Evolutionary conservation across 2,888 invertebrate genomes (phyloP), one percentile per base, ranked within the genome.

Genomic region (Capitulum mitella): DNA sequence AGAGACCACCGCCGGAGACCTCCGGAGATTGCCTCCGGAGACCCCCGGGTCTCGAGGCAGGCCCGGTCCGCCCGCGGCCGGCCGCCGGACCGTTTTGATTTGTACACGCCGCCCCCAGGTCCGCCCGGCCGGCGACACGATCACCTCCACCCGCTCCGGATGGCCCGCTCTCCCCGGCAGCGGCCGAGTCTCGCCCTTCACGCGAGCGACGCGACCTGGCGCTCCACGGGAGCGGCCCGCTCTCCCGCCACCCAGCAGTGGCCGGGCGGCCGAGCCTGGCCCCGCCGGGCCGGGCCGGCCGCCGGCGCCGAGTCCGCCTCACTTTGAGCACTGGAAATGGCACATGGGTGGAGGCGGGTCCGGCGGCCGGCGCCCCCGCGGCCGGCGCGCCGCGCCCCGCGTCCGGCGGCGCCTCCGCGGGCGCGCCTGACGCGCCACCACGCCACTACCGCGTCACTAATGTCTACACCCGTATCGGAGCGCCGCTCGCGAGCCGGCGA

Each of bases 291-390:
- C n/a, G n/a, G n/a, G n/a, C n/a, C n/a, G n/a, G n/a, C n/a, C n/a
- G n/a, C n/a, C n/a, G n/a, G n/a, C n/a, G n/a, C n/a, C n/a, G n/a
- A n/a, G n/a, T n/a, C n/a, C n/a, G 22, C 19, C 19, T 10, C 40
- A 10, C 22, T 40, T 70, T 70, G 70, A 70, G 70, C 70, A 70
- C 70, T 70, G 64, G 32, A 34, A 19, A 64, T 64, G 64, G 64
- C 64, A 64, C 64, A 34, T 34, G 64, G 29, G 14, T 58, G 58
- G 58, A 54, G 26, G 58, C n/a, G 58, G 6, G 58, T n/a, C 58
- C n/a, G 58, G 29, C 58, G 58, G 8, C n/a, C 29, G 5, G 10
- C 58, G n/a, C 26, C 54, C 26, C 54, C 19, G 54, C 26, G 6
- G 19, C 26, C 22, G n/a, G 54, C 54, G 8, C 54, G 26, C 54